A percentile compares a stretch with the other conserved stretches of the same genome.
These are phyloP conservation scores for Salticus scenicus DNA, from an alignment of 2,888 invertebrate genomes.

Conservation along the genomic window DNA sequence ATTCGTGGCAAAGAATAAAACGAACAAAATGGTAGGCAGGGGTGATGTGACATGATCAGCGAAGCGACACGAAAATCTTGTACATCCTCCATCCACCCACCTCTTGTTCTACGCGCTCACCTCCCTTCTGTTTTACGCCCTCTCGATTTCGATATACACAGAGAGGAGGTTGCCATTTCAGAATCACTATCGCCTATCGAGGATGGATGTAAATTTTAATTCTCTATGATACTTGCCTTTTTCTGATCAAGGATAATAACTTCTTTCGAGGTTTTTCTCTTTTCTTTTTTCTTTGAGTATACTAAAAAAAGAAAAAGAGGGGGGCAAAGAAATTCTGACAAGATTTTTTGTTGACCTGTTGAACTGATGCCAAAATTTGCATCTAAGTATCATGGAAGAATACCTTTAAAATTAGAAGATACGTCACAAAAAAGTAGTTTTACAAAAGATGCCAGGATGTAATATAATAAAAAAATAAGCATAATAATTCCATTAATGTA, in stretches of 20 bases:
- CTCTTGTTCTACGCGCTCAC: neutral
- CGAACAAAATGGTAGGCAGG: slow-evolving; percentile 27
- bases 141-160: slow-evolving; percentile 34
- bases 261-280: too few relatives aligned
- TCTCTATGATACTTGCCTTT: neutral
- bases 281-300: too few relatives aligned
- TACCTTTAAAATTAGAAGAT: too few relatives aligned
- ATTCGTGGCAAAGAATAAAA: slow-evolving; percentile 21
- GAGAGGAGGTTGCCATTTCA: slow-evolving; percentile 22
- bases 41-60: slow-evolving; percentile 54
- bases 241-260: neutral
- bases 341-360: too few relatives aligned
- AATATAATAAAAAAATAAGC: too few relatives aligned
- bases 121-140: slow-evolving; percentile 52
- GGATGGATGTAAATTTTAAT: slow-evolving; percentile 15
- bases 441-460: too few relatives aligned
- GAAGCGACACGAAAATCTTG: slow-evolving; percentile 54
- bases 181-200: slow-evolving; percentile 13
- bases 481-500: too few relatives aligned
- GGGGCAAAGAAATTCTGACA: too few relatives aligned
- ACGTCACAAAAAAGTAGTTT: too few relatives aligned
- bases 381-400: too few relatives aligned
- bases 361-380: too few relatives aligned
- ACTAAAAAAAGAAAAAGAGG: too few relatives aligned
- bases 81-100: slow-evolving; percentile 7